Conservation (phyloP, 37 sponge, comb jelly and placozoan species). For the Ianthella basta region DNA sequence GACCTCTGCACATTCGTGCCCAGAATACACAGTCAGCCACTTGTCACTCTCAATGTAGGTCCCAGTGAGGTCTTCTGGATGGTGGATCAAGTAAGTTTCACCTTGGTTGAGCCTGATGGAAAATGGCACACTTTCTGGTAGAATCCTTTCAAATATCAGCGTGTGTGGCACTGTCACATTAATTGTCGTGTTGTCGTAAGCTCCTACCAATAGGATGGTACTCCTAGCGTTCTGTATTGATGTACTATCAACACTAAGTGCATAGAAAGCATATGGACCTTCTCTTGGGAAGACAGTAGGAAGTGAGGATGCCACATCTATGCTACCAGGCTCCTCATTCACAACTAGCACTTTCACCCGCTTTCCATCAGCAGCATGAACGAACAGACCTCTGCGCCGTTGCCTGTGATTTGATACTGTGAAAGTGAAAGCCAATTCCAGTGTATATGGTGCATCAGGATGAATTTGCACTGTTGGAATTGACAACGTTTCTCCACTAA, state of each 20-base stretch:
- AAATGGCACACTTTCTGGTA: neutral
- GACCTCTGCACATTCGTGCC: conserved; percentile 30
- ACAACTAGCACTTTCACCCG: neutral
- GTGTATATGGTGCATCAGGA: neutral
- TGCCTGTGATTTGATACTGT: neutral
- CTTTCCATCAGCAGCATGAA: neutral
- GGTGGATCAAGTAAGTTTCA: neutral
- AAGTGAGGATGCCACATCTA: neutral
- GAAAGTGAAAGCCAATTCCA: neutral
- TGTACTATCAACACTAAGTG: neutral
- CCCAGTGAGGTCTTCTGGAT: neutral
- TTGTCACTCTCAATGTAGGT: conserved; percentile 8
- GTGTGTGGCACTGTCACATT: neutral
- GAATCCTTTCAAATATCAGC: neutral
- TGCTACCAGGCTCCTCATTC: conserved; percentile 16
- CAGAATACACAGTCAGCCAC: conserved; percentile 19
- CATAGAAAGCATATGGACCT: neutral
- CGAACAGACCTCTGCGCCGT: neutral
- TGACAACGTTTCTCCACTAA: neutral
- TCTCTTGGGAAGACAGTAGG: neutral
- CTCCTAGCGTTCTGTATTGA: neutral
- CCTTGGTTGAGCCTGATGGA: neutral
- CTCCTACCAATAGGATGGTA: neutral
- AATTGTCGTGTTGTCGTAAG: neutral
- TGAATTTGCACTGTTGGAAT: neutral